Evolutionary conservation across 2,888 invertebrate genomes (phyloP).

Genomic region (Tenthredo distinguenda): DNA sequence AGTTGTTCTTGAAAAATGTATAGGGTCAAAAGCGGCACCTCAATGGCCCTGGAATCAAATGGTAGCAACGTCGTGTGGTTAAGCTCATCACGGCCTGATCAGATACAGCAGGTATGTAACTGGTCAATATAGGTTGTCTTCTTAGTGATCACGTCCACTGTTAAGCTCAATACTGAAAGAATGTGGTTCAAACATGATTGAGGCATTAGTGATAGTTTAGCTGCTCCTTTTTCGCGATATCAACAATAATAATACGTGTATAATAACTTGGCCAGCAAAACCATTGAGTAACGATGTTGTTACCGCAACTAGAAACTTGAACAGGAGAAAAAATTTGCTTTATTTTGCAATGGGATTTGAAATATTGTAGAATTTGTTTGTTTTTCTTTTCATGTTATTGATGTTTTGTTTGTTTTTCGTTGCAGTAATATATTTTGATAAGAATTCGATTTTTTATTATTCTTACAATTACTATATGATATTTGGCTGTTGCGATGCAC

Average conservation of each 20-base stretch:
- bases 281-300: neutral
- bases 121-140: conserved; percentile 45
- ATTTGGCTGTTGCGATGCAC: neutral
- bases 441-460: neutral
- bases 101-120: conserved; percentile 74
- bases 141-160: conserved; percentile 1
- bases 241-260: neutral
- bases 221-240: neutral
- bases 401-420: neutral
- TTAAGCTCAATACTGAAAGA: neutral
- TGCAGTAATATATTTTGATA: neutral
- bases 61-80: conserved; percentile 76
- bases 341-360: conserved; percentile 37
- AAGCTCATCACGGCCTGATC: conserved; percentile 74
- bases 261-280: neutral
- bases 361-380: neutral
- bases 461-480: neutral
- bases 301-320: conserved; percentile 19
- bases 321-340: conserved; percentile 22
- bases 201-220: conserved; percentile 9
- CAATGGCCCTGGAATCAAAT: conserved; percentile 76
- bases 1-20: conserved; percentile 69
- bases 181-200: neutral
- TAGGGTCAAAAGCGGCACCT: conserved; percentile 73
- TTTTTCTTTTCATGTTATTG: neutral